Evolutionary conservation across 2,888 invertebrate genomes (phyloP).

Genomic region (Caenorhabditis becei): DNA sequence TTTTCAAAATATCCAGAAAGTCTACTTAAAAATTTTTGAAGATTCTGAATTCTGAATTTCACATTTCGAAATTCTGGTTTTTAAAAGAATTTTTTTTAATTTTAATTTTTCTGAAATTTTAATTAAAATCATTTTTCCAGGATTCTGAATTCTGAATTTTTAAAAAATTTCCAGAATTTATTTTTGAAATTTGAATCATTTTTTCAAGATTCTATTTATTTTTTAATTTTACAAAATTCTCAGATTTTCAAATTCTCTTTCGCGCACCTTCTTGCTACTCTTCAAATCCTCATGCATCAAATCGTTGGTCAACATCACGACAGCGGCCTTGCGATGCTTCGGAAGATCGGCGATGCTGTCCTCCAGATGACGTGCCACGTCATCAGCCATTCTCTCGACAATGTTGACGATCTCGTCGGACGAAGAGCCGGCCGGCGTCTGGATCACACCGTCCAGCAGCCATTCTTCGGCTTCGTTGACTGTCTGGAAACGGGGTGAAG

Average conservation of each 20-base stretch:
- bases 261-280: conserved; percentile 54
- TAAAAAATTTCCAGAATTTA: too few relatives aligned
- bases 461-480: conserved; percentile 58
- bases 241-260: too few relatives aligned
- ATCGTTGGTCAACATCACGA: conserved; percentile 59
- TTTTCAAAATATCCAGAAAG: too few relatives aligned
- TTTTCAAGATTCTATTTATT: too few relatives aligned
- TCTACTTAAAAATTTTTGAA: too few relatives aligned
- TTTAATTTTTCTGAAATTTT: too few relatives aligned
- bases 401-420: conserved; percentile 59
- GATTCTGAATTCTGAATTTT: too few relatives aligned
- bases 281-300: conserved; percentile 67
- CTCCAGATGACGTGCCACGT: conserved; percentile 59
- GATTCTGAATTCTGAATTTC: too few relatives aligned
- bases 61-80: background rate
- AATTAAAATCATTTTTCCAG: too few relatives aligned
- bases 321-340: conserved; percentile 56
- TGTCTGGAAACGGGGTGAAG: conserved; percentile 48
- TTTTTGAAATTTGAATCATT: too few relatives aligned
- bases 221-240: too few relatives aligned
- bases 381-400: conserved; percentile 61
- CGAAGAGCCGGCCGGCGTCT: conserved; percentile 13
- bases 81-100: background rate
- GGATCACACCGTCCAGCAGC: conserved; percentile 49
- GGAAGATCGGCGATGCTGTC: conserved; percentile 60